Evolutionary conservation across 2,888 invertebrate genomes (phyloP), one percentile per base, ranked within the genome.

Genomic region (Altica lythri): DNA sequence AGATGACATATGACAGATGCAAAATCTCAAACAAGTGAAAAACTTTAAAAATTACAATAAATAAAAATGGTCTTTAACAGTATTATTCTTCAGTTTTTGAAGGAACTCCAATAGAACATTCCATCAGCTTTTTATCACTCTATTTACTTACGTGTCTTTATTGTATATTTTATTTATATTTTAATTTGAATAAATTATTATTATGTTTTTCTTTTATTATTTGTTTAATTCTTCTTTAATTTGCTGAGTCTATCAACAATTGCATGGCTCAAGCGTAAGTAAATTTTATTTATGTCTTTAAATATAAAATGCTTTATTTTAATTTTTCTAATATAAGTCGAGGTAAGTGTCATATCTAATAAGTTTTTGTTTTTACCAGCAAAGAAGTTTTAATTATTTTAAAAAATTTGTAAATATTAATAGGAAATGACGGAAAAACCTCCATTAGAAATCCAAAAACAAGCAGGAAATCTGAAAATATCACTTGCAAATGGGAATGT

Each of bases 401-500:
- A n/a, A n/a, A n/a, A n/a, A n/a, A n/a, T n/a, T n/a, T n/a, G n/a
- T 54, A 18, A 44, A 37, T 38, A 34, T 30, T 44, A n/a, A n/a
- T 38, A 53, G 46, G 46, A 30, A 19, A 13, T 30, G 34, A 17
- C 57, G 34, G 38, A 47, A 51, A 34, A 40, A 19, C 25, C 10
- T 50, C 52, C 63, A 45, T 53, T 67, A 18, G 66, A 65, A 46
- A 55, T 68, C 22, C 64, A 65, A 45, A 55, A 60, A 18, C 19
- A 61, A 13, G 58, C 62, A 9, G 66, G 69, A 29, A 90, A 91
- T 72, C 81, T 95, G 51, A 92, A 94, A 73, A 92, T 93, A 66
- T 89, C 92, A 1, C 78, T 95, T 65, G 88, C 90, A 46, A 92
- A 92, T 74, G 93, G 93, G 45, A 92, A 92, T 74, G 87, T 93